Conservation (phyloP, 1,140 invertebrate genomes). For the Eriosoma lanigerum region DNA sequence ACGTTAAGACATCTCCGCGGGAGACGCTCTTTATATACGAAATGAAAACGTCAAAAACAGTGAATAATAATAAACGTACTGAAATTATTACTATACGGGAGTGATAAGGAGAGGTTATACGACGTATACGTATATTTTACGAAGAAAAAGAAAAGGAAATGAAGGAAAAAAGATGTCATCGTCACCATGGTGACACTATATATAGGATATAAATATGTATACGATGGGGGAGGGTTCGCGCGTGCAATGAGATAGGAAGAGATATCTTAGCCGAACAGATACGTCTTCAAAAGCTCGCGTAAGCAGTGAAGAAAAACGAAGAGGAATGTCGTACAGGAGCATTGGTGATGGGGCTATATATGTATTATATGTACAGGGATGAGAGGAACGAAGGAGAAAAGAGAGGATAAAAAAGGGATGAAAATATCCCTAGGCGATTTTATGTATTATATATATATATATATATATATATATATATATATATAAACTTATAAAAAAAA, state of each 20-base stretch:
- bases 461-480: neutral
- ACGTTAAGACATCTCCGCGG: neutral
- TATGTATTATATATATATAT: conserved; percentile 43
- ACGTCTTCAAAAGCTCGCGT: neutral
- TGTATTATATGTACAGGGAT: neutral
- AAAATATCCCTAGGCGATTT: conserved; percentile 50
- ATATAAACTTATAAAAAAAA: too few species aligned
- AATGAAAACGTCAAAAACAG: conserved; percentile 49
- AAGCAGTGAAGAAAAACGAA: neutral
- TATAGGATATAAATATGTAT: neutral
- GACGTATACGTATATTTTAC: neutral
- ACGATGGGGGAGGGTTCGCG: neutral
- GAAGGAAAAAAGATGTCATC: conserved; percentile 39
- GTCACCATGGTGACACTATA: conserved; percentile 45
- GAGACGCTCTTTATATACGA: conserved; percentile 1
- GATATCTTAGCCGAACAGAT: conserved; percentile 50
- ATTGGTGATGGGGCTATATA: neutral
- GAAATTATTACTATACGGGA: conserved; percentile 24
- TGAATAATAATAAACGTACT: conserved; percentile 49
- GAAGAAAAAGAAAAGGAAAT: neutral
- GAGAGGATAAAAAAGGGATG: conserved; percentile 28
- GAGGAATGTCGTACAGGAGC: neutral
- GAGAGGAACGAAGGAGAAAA: neutral
- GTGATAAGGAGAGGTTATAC: conserved; percentile 16
- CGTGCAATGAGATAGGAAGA: conserved; percentile 14